Evolutionary conservation across 2,888 invertebrate species (phyloP), one percentile per base, ranked within the genome.

Genomic region (Ectropis crepuscularia): DNA sequence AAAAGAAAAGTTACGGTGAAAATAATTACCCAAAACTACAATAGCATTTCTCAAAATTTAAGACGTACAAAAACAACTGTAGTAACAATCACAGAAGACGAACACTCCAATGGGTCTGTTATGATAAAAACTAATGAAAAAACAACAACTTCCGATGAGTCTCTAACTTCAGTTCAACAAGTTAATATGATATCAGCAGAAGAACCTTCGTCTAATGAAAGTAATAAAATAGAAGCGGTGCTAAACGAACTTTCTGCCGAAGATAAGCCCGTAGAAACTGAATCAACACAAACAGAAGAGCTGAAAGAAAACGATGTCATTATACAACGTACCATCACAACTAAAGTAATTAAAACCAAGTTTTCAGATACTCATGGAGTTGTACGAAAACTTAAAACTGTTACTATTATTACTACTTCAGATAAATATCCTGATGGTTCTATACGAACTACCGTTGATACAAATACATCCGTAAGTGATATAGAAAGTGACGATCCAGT

Each of bases 101-200:
- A 86, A 74, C 79, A 88, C 68, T 88, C 89, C 5, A 88, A 91
- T 79, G 89, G 90, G 6, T 82, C 89, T 41, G 69, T 89, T 8
- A 75, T 83, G 9, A 87, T 84, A 37, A 89, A 83, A 75, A 88
- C 86, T 1, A 88, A 81, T 74, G 88, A 90, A 80, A 89, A 87
- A 69, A 78, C 87, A 9, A 84, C 87, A 10, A 67, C 88, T 5
- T 63, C 79, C 36, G 92, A 92, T 68, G 82, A 86, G 69, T 61
- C 54, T 57, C 61, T 86, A 10, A 72, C 75, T 65, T 46, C 38
- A 46, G 10, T 12, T n/a, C 6, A 16, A 12, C 28, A 57, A 36
- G 61, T 58, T 50, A 58, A 62, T n/a, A 53, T 37, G 60, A 8
- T 72, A 45, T 11, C 48, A 39, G 57, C 28, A 42, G 43, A 65